A percentile compares a stretch with the other conserved stretches of the same genome.
Conservation (phyloP, 2,888 invertebrate species). For the Leptarthrus brevirostris region DNA sequence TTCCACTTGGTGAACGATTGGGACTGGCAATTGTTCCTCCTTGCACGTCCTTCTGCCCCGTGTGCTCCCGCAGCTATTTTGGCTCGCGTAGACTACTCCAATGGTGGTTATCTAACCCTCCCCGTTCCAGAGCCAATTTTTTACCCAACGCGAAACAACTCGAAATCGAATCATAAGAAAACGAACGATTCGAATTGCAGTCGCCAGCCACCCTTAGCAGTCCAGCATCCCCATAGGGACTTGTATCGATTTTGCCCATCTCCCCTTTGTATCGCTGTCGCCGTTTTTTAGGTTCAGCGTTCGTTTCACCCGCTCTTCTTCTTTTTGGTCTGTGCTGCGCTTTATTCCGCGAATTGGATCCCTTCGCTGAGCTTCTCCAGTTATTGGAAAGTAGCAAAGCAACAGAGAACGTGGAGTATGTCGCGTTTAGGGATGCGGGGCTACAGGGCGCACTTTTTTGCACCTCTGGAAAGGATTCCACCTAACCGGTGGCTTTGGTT, state of each 20-base stretch:
- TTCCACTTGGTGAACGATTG: slow-evolving; percentile 48
- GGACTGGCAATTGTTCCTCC: slow-evolving; percentile 46
- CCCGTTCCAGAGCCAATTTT: slow-evolving; percentile 44
- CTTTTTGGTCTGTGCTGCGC: slow-evolving; percentile 51
- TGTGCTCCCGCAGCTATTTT: slow-evolving; percentile 26
- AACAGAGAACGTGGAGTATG: neutral
- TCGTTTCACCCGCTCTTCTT: slow-evolving; percentile 50
- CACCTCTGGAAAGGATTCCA: neutral
- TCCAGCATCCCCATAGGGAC: slow-evolving; percentile 51
- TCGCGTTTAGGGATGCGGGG: neutral
- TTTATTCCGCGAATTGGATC: slow-evolving; percentile 52
- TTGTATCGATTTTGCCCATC: slow-evolving; percentile 53
- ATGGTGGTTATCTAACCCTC: slow-evolving; percentile 36
- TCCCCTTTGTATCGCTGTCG: slow-evolving; percentile 49
- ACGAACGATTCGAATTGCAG: slow-evolving; percentile 51
- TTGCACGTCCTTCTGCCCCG: slow-evolving; percentile 1
- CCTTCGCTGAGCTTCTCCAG: slow-evolving; percentile 9
- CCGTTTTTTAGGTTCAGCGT: slow-evolving; percentile 50
- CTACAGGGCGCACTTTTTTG: neutral
- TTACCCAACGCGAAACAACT: slow-evolving; percentile 51
- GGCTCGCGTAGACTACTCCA: neutral
- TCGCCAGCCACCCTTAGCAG: slow-evolving; percentile 43
- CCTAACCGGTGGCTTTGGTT: slow-evolving; percentile 45
- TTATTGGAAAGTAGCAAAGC: slow-evolving; percentile 6
- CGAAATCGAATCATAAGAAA: slow-evolving; percentile 54